phyloP scores from a whole-genome alignment of 2,888 invertebrate genomes.

The Archips xylosteana region DNA sequence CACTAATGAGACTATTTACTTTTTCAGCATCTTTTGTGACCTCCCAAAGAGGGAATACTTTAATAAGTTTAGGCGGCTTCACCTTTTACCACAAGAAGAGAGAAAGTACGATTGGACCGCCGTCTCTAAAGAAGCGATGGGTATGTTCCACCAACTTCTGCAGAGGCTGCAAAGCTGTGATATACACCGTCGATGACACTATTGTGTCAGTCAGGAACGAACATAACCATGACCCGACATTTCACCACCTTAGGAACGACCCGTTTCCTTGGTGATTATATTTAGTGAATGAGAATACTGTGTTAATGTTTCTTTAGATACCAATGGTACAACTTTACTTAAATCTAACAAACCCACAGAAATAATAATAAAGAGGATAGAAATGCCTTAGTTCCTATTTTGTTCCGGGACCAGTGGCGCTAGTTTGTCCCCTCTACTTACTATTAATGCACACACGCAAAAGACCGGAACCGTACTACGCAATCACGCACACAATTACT shows the following conservation, averaged over 20 bases:
- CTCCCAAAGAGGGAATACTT: conserved; percentile 48
- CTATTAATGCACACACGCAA: too few species aligned
- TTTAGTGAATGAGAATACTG: neutral
- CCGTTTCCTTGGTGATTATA: conserved; percentile 4
- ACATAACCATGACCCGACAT: conserved; percentile 44
- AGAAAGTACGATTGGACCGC: conserved; percentile 1
- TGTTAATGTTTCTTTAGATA: neutral
- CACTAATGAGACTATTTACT: neutral
- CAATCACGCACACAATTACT: too few species aligned
- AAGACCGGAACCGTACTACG: too few species aligned
- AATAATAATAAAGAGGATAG: too few species aligned
- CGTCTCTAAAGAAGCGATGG: conserved; percentile 54
- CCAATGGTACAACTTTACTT: too few species aligned
- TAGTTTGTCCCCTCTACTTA: too few species aligned
- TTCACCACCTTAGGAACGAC: conserved; percentile 25
- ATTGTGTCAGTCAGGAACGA: conserved; percentile 46
- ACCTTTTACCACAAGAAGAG: conserved; percentile 48
- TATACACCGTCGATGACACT: conserved; percentile 53
- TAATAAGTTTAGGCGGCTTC: conserved; percentile 48
- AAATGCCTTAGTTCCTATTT: too few species aligned
- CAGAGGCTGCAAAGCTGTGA: conserved; percentile 55
- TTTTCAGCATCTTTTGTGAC: conserved; percentile 46
- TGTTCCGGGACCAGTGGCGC: too few species aligned
- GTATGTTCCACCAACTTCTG: conserved; percentile 55
- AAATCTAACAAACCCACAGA: too few species aligned